Base-by-base conservation (phyloP, 2,113 vertebrate genomes). In the Rhinoptilus africanus region DNA sequence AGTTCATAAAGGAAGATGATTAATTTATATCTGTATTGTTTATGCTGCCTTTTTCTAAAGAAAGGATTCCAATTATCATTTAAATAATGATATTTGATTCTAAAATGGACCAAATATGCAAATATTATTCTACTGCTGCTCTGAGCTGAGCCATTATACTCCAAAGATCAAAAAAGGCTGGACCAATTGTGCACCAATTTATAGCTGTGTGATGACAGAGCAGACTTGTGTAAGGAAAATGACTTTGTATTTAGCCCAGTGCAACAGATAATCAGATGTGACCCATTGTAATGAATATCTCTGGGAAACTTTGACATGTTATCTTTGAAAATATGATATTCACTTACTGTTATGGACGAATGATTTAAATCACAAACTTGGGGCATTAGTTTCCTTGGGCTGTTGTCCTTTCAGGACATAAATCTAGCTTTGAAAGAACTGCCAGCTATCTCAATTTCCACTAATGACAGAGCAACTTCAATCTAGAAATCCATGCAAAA, bases 1-100 rank as follows among this genome's bases (percentile, higher is more conserved):
- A 86, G 72, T 78, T 91, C 60, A 64, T 81, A 81, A 81, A 64
- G 21, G 41, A 72, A 87, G 30, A 94, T 81, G 43, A 93, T 93
- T 92, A 91, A 96, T 86, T 96, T 35, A 35, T 91, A 54, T 72
- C 66, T 96, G 24, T 56, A 57, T 81, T 95, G 67, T 92, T 97
- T 94, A 94, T 87, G 47, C 26, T 85, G 30, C n/a, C 28, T 85
- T 95, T 95, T 92, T 73, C 54, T 60, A 78, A 93, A 91, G 56
- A 84, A 96, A 89, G 28, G 20, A 76, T 88, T 93, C 60, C 48
- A 85, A 95, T 95, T 86, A 92, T 73, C 14, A 93, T 93, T 88
- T 88, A 84, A 85, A 93, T 93, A 93, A 93, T 79, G 45, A 17
- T 41, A 90, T 87, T 88, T 91, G 56, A 88, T 90, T 93, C 83